Base-by-base conservation (phyloP, 92 coral and sea anemone genomes). In the Phymanthus crucifer region DNA sequence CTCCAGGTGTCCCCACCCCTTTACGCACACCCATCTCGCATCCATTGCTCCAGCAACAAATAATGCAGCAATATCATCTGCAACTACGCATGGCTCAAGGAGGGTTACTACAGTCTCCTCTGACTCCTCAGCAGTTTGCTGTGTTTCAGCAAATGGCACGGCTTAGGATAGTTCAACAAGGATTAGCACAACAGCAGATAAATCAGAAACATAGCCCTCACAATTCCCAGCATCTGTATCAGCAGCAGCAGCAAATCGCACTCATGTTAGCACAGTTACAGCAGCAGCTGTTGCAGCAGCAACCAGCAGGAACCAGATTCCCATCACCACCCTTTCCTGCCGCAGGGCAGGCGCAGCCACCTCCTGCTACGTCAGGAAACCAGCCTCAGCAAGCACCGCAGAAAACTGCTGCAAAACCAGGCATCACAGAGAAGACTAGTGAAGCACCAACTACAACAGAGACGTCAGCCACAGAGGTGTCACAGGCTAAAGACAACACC, bases 51-150 rank as follows among this genome's bases (percentile, higher is more conserved):
- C 99, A 93, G 72, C 99, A 90, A 64, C 90, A 86, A 38, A 32
- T 95, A 32, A 88, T 88, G 32, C 99, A 96, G 68, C 99, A 96
- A 84, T 85, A 87, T 21, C 98, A 93, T 54, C 71, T 93, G 38
- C 99, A 95, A 81, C 77, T 96, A 31, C 96, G 99, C 36, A 88
- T 93, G 94, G 98, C 97, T 35, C 97, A 92, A 72, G 98, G 94
- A 34, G 96, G 99, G 24, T 87, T 95, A 32, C 89, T 91, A 65
- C 96, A 92, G 81, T 90, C 93, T 14, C 98, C 95, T 18, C 36
- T 93, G 61, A 86, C 95, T 13, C 95, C 97, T 7, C 98, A 93
- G 67, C 98, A 91, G 83, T 74, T 95, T 26, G 97, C 94, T 29
- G 80, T 93, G 61, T 84, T 93, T 48, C 93, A 88, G 70, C 99